These are phyloP conservation scores for Pogonomyrmex californicus DNA, from an alignment of 1,140 invertebrate species.

Conservation along the genomic window DNA sequence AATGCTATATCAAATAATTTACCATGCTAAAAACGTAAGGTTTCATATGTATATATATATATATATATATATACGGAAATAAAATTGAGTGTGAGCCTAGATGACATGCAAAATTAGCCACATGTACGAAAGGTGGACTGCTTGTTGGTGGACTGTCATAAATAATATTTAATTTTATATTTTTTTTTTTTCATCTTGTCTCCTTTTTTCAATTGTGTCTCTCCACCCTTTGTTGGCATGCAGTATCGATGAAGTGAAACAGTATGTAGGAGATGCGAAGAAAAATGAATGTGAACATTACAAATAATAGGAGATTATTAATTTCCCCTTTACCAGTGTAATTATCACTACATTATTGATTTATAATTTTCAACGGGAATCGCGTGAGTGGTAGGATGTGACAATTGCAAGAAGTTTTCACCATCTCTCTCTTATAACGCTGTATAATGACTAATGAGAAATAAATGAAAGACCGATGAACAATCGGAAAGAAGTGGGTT, in stretches of 20 bases:
- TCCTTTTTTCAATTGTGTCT: slow-evolving; percentile 67
- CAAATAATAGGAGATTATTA: slow-evolving; percentile 24
- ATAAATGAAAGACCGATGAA: slow-evolving; percentile 1
- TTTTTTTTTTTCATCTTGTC: background rate
- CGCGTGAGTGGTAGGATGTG: background rate
- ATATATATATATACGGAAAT: background rate
- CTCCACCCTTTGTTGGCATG: slow-evolving; percentile 77
- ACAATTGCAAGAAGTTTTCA: slow-evolving; percentile 18
- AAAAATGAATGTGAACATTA: slow-evolving; percentile 53
- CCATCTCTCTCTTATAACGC: slow-evolving; percentile 16
- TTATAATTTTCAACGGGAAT: background rate
- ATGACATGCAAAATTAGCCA: slow-evolving; percentile 77
- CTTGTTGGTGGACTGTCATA: slow-evolving; percentile 68
- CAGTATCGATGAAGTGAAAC: slow-evolving; percentile 53
- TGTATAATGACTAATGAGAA: slow-evolving; percentile 17
- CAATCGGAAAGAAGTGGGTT: slow-evolving; percentile 9
- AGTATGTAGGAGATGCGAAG: slow-evolving; percentile 45
- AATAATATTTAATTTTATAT: slow-evolving; percentile 45
- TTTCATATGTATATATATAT: slow-evolving; percentile 24
- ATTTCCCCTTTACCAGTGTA: slow-evolving; percentile 22
- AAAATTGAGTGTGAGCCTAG: slow-evolving; percentile 49
- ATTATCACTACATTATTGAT: slow-evolving; percentile 6
- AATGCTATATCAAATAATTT: slow-evolving; percentile 40
- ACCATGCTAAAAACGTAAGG: slow-evolving; percentile 48
- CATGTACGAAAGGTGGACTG: slow-evolving; percentile 71